A percentile compares a stretch with the other conserved stretches of the same genome.
These are phyloP conservation scores for Caenorhabditis parvicauda DNA, from an alignment of 2,888 invertebrate genomes.

Conservation along the genomic window DNA sequence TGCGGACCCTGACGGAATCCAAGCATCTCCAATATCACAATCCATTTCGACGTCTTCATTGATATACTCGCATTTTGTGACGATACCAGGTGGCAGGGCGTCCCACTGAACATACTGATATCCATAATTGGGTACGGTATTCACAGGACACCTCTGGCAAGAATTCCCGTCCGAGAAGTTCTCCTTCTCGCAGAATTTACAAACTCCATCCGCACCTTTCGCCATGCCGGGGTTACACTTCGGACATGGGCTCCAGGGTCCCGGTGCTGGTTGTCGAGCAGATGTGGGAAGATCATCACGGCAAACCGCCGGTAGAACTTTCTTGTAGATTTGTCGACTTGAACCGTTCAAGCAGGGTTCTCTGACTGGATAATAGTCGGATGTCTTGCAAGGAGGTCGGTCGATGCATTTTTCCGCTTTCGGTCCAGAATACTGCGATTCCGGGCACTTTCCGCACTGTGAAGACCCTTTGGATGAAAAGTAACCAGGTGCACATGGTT, in stretches of 20 bases:
- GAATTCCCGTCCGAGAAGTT: conserved; percentile 65
- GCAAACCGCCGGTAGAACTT: conserved; percentile 69
- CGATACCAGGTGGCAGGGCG: conserved; percentile 65
- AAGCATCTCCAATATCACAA: conserved; percentile 63
- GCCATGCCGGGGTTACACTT: conserved; percentile 70
- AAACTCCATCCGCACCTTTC: conserved; percentile 63
- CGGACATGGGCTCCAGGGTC: conserved; percentile 64
- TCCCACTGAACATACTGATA: conserved; percentile 67
- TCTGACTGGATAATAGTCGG: conserved; percentile 67
- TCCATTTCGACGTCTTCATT: conserved; percentile 48
- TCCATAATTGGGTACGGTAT: conserved; percentile 68
- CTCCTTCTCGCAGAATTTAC: conserved; percentile 67
- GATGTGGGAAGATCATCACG: conserved; percentile 64
- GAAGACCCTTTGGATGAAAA: conserved; percentile 66
- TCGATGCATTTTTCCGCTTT: conserved; percentile 66
- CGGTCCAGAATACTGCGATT: conserved; percentile 61
- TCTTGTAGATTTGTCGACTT: conserved; percentile 65
- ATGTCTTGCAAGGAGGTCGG: conserved; percentile 66
- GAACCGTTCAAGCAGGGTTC: conserved; percentile 64
- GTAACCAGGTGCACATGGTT: conserved; percentile 66
- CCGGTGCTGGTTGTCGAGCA: conserved; percentile 43
- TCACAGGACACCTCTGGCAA: conserved; percentile 65
- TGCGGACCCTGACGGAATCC: conserved; percentile 67
- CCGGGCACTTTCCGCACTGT: conserved; percentile 64
- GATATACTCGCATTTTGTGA: conserved; percentile 65